Percentiles rank a stretch among this genome's conserved stretches.
These are phyloP conservation scores for Onychostoma macrolepis DNA, from an alignment of 2,113 vertebrate genomes.

Conservation along the genomic window DNA sequence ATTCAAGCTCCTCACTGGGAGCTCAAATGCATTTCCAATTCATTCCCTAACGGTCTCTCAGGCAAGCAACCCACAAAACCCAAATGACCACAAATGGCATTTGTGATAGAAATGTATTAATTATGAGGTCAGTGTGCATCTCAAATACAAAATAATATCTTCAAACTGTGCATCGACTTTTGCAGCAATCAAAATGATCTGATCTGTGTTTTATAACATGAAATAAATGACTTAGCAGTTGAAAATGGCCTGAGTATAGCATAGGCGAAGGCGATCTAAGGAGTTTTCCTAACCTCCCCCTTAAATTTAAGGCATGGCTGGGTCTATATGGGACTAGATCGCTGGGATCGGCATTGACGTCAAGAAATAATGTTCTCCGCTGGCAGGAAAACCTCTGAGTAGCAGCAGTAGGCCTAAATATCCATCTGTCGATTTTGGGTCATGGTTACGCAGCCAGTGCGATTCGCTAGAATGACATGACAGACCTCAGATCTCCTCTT, in stretches of 20 bases:
- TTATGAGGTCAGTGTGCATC: conserved; percentile 36
- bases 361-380: conserved; percentile 14
- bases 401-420: conserved; percentile 36
- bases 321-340: conserved; percentile 16
- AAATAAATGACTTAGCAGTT: conserved; percentile 28
- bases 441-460: neutral
- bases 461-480: conserved; percentile 32
- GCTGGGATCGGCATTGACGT: neutral
- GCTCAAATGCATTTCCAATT: conserved; percentile 3
- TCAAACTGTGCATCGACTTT: conserved; percentile 3
- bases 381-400: conserved; percentile 34
- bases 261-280: conserved; percentile 8
- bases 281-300: conserved; percentile 14
- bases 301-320: conserved; percentile 40
- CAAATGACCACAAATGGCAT: conserved; percentile 7
- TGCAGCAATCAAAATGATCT: conserved; percentile 5
- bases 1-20: conserved; percentile 1
- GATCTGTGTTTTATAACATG: neutral
- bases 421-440: conserved; percentile 34
- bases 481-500: conserved; percentile 8
- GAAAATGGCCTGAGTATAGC: conserved; percentile 22
- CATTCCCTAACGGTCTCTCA: neutral
- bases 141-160: conserved; percentile 22
- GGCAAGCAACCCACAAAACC: neutral
- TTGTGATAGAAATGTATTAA: conserved; percentile 36